Conservation (phyloP, 2,797 vertebrate species). For the Lithobates sylvaticus region DNA sequence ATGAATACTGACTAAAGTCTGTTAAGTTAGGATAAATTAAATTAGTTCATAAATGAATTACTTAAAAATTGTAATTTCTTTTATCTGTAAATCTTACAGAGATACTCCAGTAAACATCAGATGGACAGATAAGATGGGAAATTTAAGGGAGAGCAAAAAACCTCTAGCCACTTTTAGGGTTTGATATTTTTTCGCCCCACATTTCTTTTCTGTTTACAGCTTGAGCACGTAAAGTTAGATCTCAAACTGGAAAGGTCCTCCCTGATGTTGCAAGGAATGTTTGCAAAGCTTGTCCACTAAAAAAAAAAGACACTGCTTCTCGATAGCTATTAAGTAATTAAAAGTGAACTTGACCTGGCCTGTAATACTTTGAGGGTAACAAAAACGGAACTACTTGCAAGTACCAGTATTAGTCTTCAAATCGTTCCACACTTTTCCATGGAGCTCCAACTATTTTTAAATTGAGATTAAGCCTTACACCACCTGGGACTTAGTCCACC, state of each 20-base stretch:
- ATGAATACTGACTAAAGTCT: not conserved
- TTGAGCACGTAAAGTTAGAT: too few relatives aligned
- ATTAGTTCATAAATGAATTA: not conserved
- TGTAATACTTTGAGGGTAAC: not conserved
- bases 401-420: not conserved
- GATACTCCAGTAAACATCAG: not conserved
- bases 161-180: not conserved
- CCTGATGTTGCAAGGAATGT: not conserved
- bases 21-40: not conserved
- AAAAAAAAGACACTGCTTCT: not conserved
- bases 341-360: not conserved
- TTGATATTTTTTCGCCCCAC: not conserved
- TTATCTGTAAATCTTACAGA: not conserved
- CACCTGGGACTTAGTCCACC: too few relatives aligned
- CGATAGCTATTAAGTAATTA: not conserved
- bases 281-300: not conserved
- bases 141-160: not conserved
- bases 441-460: too few relatives aligned
- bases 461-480: too few relatives aligned
- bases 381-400: too few relatives aligned
- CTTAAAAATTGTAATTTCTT: not conserved
- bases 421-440: too few relatives aligned
- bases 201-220: not conserved
- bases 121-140: not conserved
- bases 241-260: not conserved